Base-by-base conservation (phyloP, 2,113 vertebrate species). In the Accipiter cooperii region DNA sequence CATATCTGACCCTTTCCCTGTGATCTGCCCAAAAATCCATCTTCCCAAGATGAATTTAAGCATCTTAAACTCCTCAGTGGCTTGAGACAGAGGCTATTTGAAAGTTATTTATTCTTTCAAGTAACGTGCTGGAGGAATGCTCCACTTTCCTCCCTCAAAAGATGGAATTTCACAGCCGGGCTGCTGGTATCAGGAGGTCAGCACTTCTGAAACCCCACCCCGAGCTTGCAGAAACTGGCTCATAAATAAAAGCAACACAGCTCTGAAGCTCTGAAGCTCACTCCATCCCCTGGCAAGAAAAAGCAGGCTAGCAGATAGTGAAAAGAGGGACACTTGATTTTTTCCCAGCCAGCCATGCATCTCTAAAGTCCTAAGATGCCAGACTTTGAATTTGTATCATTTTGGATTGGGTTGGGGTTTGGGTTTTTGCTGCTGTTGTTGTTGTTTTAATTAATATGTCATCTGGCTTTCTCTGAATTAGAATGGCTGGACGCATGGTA, bases 21-120 rank as follows among this genome's bases (percentile, higher is more conserved):
- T 90, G 80, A 93, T 78, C 86, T 96, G 73, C 89, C 65, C 73
- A 69, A 91, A 89, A 96, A 95, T 89, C 77, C 65, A 61, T 91
- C 77, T 84, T 92, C 57, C 42, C 57, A 57, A 79, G 28, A 89
- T 49, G 61, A 84, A 89, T 84, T 94, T 84, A 76, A 76, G 69
- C 60, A 57, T 76, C 65, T 51, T 82, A 87, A 90, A 91, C 49
- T 85, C 70, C 83, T 82, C 84, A 71, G 49, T 0, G 7, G 49
- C 76, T 93, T 76, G 57, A 89, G 74, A 82, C 17, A 91, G 60
- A 78, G 82, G 65, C 49, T 92, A 69, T 78, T 82, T 66, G 44
- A 47, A 89, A 85, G 38, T 87, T 94, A 79, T 68, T 96, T 90
- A 84, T 87, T 86, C 52, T 79, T 91, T 63, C 75, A 86, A 92